Conservation (phyloP, 2,113 vertebrate genomes). For the Tenrec ecaudatus region DNA sequence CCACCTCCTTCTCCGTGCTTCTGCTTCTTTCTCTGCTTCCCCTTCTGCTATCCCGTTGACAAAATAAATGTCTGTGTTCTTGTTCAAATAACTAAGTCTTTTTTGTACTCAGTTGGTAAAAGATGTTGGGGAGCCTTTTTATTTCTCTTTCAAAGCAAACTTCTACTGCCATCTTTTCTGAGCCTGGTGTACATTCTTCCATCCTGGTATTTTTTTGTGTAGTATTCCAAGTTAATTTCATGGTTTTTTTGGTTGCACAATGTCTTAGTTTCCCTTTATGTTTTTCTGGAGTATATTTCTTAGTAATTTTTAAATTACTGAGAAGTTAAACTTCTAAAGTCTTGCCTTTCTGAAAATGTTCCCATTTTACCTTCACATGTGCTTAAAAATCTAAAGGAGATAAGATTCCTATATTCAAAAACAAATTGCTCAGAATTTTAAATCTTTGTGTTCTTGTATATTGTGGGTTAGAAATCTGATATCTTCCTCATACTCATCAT, state of each 20-base stretch:
- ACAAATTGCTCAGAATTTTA: slow-evolving; percentile 15
- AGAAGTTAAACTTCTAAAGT: neutral
- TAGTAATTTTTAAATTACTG: neutral
- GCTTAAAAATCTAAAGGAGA: neutral
- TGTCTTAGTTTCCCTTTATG: slow-evolving; percentile 8
- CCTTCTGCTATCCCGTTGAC: slow-evolving; percentile 28
- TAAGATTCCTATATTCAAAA: slow-evolving; percentile 37
- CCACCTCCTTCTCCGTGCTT: neutral
- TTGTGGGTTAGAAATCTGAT: neutral
- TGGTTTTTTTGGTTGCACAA: neutral
- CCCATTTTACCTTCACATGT: neutral
- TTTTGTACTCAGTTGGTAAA: slow-evolving; percentile 47
- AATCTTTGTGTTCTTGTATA: neutral
- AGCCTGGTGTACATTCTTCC: neutral
- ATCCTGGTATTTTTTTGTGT: slow-evolving; percentile 5
- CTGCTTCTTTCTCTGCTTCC: neutral
- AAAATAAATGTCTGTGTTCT: slow-evolving; percentile 50
- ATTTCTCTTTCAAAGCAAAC: neutral
- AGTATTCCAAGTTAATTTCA: neutral
- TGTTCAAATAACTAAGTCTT: slow-evolving; percentile 15
- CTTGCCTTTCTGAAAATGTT: neutral
- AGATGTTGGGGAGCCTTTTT: neutral
- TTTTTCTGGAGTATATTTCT: neutral
- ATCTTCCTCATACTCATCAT: neutral
- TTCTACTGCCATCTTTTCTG: neutral